These are phyloP conservation scores for Rhynchopsitta pachyrhyncha DNA, from an alignment of 2,113 vertebrate species.

Conservation along the genomic window DNA sequence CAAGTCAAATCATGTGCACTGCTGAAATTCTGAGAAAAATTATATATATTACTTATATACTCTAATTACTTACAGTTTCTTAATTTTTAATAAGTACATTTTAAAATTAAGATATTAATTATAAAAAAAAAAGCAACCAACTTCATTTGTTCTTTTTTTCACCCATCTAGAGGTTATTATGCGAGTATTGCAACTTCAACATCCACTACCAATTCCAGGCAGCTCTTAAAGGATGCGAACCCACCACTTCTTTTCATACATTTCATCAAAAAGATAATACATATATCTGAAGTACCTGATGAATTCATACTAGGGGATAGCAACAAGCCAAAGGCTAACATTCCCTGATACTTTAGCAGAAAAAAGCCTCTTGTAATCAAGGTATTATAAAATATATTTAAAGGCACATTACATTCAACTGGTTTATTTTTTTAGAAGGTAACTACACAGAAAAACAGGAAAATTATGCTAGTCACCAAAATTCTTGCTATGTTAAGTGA, in stretches of 20 bases:
- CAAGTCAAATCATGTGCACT: background rate
- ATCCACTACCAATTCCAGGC: background rate
- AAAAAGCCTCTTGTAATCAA: background rate
- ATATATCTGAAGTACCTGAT: background rate
- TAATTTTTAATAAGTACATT: background rate
- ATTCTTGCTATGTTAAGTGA: background rate
- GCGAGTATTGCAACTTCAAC: background rate
- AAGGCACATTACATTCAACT: background rate
- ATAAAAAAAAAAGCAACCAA: background rate
- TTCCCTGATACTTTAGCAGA: background rate
- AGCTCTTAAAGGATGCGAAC: background rate
- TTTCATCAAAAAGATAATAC: background rate
- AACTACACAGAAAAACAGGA: background rate
- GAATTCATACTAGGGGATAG: background rate
- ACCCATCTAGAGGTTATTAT: background rate
- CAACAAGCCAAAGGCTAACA: background rate
- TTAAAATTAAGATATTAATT: background rate
- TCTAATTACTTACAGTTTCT: background rate
- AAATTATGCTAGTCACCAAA: background rate
- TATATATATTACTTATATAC: background rate
- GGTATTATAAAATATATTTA: background rate
- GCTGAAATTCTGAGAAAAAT: background rate
- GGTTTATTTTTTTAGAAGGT: background rate
- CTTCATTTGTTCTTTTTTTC: background rate
- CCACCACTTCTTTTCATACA: background rate